phyloP scores from a whole-genome alignment of 2,888 invertebrate species.

The Tethea ocularis region DNA sequence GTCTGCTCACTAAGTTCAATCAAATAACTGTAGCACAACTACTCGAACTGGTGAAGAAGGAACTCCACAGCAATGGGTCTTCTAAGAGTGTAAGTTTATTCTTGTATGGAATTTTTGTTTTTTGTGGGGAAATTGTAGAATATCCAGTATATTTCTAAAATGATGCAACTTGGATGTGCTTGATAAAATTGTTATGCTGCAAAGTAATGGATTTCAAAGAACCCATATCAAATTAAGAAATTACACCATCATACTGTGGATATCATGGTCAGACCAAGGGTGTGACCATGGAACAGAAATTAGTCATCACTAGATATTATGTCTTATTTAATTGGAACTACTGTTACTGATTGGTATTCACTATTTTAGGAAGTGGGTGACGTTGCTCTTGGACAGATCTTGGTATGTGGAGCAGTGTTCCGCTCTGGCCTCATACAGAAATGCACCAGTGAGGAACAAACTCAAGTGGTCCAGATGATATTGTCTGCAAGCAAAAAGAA shows the following conservation, averaged over 20 bases:
- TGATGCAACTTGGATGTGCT: no score
- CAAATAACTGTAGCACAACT: slow-evolving; percentile 79
- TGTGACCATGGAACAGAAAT: no score
- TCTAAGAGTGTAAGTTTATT: slow-evolving; percentile 86
- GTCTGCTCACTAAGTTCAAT: slow-evolving; percentile 79
- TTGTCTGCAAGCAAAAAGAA: slow-evolving; percentile 84
- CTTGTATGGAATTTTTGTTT: slow-evolving; percentile 2
- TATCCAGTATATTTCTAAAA: no score
- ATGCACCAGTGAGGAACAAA: slow-evolving; percentile 75
- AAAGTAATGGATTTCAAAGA: no score
- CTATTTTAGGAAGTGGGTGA: slow-evolving; percentile 88
- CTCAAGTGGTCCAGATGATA: slow-evolving; percentile 60
- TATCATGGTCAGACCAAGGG: no score
- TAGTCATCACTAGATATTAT: no score
- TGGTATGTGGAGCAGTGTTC: slow-evolving; percentile 88
- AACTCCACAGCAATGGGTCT: slow-evolving; percentile 85
- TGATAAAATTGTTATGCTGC: no score
- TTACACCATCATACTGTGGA: no score
- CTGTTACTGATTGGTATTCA: not conserved
- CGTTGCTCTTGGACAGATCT: slow-evolving; percentile 87
- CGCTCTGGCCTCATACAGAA: slow-evolving; percentile 84
- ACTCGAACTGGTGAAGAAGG: slow-evolving; percentile 84
- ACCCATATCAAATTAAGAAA: no score
- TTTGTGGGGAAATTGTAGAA: not conserved
- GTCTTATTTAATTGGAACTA: not conserved